These are phyloP conservation scores for Spheniscus mendiculus DNA, from an alignment of 2,113 vertebrate genomes.

Conservation along the genomic window DNA sequence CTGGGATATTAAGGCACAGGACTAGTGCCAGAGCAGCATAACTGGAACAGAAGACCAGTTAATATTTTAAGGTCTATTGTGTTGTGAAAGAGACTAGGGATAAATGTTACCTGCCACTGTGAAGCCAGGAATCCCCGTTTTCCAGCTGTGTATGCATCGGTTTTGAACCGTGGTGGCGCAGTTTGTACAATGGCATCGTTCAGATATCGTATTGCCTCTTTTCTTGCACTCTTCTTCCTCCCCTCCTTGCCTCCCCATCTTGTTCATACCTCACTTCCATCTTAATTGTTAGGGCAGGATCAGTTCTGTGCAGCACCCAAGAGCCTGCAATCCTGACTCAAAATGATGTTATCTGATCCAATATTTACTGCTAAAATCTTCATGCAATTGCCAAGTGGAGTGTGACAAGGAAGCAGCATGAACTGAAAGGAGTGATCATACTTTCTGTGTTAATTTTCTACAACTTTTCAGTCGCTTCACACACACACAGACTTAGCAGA, in stretches of 20 bases:
- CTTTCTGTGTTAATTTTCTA: background rate
- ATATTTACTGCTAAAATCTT: background rate
- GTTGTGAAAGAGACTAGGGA: background rate
- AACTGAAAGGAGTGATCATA: background rate
- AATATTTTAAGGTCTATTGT: background rate
- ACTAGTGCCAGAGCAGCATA: background rate
- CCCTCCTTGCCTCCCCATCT: background rate
- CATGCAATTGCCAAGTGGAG: background rate
- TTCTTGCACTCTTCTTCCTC: background rate
- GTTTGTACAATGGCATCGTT: background rate
- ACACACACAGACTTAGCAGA: background rate
- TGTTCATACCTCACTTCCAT: background rate
- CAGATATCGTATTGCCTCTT: rapidly evolving
- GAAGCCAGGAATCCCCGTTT: background rate
- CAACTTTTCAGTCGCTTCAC: background rate
- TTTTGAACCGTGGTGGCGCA: rapidly evolving
- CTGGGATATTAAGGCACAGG: background rate
- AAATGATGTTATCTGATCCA: background rate
- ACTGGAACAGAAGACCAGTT: background rate
- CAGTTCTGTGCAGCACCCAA: background rate
- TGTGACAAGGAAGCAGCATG: background rate
- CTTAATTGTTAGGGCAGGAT: background rate
- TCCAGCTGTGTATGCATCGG: background rate
- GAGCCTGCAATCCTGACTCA: background rate
- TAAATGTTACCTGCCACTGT: background rate